Conservation (phyloP, 1,140 invertebrate species). For the Trigoniulus corallinus region DNA sequence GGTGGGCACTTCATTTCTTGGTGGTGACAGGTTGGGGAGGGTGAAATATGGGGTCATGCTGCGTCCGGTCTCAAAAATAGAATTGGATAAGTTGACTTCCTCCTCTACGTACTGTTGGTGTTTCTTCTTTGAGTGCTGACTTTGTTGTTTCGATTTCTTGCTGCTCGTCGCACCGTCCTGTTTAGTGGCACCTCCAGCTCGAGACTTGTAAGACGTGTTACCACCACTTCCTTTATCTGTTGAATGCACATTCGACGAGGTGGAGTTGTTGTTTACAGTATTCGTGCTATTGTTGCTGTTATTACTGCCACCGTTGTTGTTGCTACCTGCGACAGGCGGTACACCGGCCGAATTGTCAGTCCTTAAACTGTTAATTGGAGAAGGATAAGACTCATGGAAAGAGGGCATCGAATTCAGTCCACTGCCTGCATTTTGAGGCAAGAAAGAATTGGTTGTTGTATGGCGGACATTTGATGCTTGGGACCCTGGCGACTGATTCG, state of each 20-base stretch:
- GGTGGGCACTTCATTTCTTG: conserved; percentile 19
- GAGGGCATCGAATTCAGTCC: not conserved
- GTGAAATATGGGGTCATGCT: conserved; percentile 20
- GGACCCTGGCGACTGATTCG: not conserved
- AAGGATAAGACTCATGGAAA: not conserved
- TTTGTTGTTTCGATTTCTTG: not conserved
- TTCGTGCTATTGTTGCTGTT: too few species aligned
- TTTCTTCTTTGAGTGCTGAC: not conserved
- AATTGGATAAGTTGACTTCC: conserved; percentile 19
- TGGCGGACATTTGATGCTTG: not conserved
- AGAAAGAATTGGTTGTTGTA: not conserved
- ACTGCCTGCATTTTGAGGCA: not conserved
- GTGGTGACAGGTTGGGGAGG: conserved; percentile 19
- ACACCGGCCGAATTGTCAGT: not conserved
- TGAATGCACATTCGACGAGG: not conserved
- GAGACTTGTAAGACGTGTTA: not conserved
- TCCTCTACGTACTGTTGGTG: conserved; percentile 12
- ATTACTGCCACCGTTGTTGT: not conserved
- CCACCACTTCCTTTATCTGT: not conserved
- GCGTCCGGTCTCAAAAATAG: conserved; percentile 24
- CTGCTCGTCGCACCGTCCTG: too few species aligned
- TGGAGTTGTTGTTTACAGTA: too few species aligned
- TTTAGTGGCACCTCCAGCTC: not conserved
- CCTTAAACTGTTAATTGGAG: not conserved
- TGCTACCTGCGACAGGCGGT: not conserved